phyloP scores from a whole-genome alignment of 2,113 vertebrate genomes.

The Brachionichthys hirsutus region DNA sequence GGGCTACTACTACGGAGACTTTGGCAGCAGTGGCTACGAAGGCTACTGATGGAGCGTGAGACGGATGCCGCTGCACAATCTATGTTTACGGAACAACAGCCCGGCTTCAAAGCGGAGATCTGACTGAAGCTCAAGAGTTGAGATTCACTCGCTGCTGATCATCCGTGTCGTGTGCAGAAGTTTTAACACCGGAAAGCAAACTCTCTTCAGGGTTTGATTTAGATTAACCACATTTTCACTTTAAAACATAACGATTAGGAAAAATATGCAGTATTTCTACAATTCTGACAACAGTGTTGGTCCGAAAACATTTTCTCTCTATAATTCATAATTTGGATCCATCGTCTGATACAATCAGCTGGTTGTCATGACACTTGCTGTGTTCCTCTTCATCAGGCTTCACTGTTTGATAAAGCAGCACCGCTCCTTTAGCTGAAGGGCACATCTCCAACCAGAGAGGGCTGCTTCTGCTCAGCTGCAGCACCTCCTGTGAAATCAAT shows the following conservation, averaged over 20 bases:
- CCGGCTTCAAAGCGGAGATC: too few species aligned
- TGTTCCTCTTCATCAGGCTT: slow-evolving; percentile 47
- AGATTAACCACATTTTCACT: slow-evolving; percentile 23
- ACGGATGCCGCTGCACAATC: not conserved
- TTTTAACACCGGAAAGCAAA: too few species aligned
- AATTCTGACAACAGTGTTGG: not conserved
- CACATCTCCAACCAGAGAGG: slow-evolving; percentile 85
- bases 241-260: slow-evolving; percentile 1
- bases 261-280: slow-evolving; percentile 9
- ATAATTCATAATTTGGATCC: slow-evolving; percentile 4
- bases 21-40: slow-evolving; percentile 57
- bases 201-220: slow-evolving; percentile 21
- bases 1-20: slow-evolving; percentile 73
- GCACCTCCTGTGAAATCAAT: slow-evolving; percentile 68
- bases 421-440: slow-evolving; percentile 88
- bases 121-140: too few species aligned
- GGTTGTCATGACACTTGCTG: not conserved
- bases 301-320: not conserved
- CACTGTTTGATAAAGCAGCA: slow-evolving; percentile 73
- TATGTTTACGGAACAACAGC: not conserved
- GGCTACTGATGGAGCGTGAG: slow-evolving; percentile 66
- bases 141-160: slow-evolving; percentile 6
- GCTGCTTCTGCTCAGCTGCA: slow-evolving; percentile 69
- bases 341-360: not conserved
- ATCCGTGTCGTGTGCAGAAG: slow-evolving; percentile 4